Evolutionary conservation across 2,797 vertebrate species (phyloP), one percentile per base, ranked within the genome.

Genomic region (Aphelocoma californica): DNA sequence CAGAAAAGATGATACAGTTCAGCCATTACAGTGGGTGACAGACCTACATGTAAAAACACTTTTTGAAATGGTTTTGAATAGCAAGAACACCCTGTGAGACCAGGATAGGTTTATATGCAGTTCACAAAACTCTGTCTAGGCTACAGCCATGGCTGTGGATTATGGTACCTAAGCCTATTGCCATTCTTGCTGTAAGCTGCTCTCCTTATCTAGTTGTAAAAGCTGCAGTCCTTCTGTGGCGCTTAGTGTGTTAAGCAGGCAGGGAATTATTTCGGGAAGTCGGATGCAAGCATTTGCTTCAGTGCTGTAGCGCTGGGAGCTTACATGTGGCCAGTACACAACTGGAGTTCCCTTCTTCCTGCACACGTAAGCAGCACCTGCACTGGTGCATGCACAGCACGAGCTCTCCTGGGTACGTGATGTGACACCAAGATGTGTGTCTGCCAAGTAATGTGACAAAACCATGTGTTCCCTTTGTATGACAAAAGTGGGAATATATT

Each of bases 181-280:
- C 73, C 36, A 36, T 79, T 95, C 82, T 78, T 86, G 38, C 62
- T 94, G 72, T 86, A 90, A 95, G 34, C 83, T 86, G n/a, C 78
- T 73, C 26, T 92, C 34, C 83, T 93, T 92, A 95, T 89, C 90
- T 77, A 57, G 73, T 10, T 38, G 66, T 44, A 80, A 86, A 94
- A 81, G 88, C 58, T 77, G 60, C 57, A 80, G 73, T 77, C 40
- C 42, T 92, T 89, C 86, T 72, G 54, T 48, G 62, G 47, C 81
- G 38, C 62, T 96, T 75, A 94, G 69, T 12, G 69, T 53, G 69
- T 61, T 83, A 94, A 92, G 51, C 77, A 77, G 80, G 15, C 64
- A 56, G 65, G 26, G 69, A 81, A 93, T 86, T 83, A 81, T 29
- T 21, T 86, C 0, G 17, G 48, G 57, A 62, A 48, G 44, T 44